Conservation (phyloP, 2,113 vertebrate genomes). For the Salvelinus sp. region DNA sequence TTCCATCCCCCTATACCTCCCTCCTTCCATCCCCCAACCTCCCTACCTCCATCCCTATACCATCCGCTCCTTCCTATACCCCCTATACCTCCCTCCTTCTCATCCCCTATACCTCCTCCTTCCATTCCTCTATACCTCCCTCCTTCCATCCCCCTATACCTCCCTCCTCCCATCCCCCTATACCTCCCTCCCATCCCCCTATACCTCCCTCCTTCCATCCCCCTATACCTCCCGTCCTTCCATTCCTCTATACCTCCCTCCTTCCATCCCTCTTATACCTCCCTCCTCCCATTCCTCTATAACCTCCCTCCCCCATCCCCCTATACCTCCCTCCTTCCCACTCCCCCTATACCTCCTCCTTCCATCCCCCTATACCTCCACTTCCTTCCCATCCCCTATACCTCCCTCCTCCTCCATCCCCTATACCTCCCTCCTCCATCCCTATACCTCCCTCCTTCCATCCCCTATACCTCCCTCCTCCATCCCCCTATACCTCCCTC, state of each 20-base stretch:
- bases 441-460: constrained; percentile 1
- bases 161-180: neutral
- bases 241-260: no score
- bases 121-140: constrained; percentile 10
- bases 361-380: no score
- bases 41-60: neutral
- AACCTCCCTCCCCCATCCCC: neutral
- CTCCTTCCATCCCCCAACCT: neutral
- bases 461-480: constrained; percentile 5
- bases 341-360: constrained; percentile 10
- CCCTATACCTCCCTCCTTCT: neutral
- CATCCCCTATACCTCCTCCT: constrained; percentile 5
- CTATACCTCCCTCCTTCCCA: constrained; percentile 7
- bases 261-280: neutral
- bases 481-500: no score
- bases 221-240: no score
- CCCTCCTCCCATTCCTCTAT: neutral
- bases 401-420: neutral
- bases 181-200: constrained; percentile 21
- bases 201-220: no score
- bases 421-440: no score
- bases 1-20: no score
- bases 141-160: constrained; percentile 5
- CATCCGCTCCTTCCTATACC: neutral
- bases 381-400: no score